Evolutionary conservation across 30 jellyfish, hydroid and myxozoan genomes (phyloP), one percentile per base, ranked within the genome.

Genomic region (Turritopsis dohrnii): DNA sequence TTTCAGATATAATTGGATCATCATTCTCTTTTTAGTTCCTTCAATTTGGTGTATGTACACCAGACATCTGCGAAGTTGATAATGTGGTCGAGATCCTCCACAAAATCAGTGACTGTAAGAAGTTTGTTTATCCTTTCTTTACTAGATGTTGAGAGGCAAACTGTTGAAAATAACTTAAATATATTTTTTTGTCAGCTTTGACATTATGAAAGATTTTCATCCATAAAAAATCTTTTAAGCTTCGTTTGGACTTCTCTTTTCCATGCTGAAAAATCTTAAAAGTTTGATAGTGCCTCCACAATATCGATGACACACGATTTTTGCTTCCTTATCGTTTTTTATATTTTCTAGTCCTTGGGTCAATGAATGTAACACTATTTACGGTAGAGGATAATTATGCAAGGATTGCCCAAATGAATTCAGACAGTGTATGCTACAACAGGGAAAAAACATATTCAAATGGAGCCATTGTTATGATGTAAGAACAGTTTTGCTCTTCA

Each of bases 391-490:
- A 41, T 41, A 41, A 41, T 41, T 3, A 41, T 3, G 60, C 60
- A 41, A 41, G 13, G 60, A 41, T 41, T 3, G 60, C 60, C 22
- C 77, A 69, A 27, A 8, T 8, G 16, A 27, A 21, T 23, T 27
- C 77, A 7, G 77, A 69, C 30, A n/a, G 31, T n/a, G 77, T 27
- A n/a, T 69, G 77, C 22, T 69, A 69, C 77, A 27, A 69, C 16
- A 69, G 19, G 19, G 30, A 69, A 21, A 69, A 69, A 69, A n/a
- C 77, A 69, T 69, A n/a, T 27, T 69, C 77, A 69, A 69, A 9
- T 7, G 77, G 77, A 69, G 77, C 77, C 30, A 69, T 69, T 27
- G 77, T 69, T 7, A 69, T 69, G 77, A 69, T 69, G 77, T 69
- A 69, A 69, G 77, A 69, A 66, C 17, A 7, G 7, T 66, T 17